These are phyloP conservation scores for Nibea albiflora DNA, from an alignment of 2,113 vertebrate species.

Conservation along the genomic window DNA sequence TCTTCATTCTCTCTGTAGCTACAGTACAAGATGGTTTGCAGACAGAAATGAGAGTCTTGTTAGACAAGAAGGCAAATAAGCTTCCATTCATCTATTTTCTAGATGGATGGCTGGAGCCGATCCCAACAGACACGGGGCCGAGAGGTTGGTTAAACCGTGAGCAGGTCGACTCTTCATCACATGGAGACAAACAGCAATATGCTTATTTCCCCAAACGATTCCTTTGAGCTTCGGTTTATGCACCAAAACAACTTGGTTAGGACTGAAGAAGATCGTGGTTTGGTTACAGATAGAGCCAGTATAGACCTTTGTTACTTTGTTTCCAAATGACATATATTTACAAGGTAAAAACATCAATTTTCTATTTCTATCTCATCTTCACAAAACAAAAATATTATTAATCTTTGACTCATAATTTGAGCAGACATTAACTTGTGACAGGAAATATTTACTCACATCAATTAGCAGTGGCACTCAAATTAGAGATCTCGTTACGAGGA, in stretches of 20 bases:
- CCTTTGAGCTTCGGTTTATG: too few species aligned
- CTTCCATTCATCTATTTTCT: too few species aligned
- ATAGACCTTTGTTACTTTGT: not conserved
- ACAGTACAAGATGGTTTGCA: not conserved
- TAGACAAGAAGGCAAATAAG: too few species aligned
- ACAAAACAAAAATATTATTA: not conserved
- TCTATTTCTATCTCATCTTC: not conserved
- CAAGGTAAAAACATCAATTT: not conserved
- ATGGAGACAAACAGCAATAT: too few species aligned
- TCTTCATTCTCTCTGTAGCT: not conserved
- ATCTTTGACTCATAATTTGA: constrained; percentile 10
- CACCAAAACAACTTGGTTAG: not conserved
- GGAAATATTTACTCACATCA: constrained; percentile 11
- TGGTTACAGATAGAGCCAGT: too few species aligned
- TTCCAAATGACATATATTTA: not conserved
- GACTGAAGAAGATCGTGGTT: too few species aligned
- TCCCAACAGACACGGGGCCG: too few species aligned
- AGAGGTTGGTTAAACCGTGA: too few species aligned
- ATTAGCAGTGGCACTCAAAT: constrained; percentile 23
- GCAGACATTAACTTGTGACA: constrained; percentile 2
- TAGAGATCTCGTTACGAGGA: constrained; percentile 26
- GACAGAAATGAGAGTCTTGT: too few species aligned
- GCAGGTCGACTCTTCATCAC: too few species aligned
- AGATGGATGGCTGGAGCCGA: too few species aligned
- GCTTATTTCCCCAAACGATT: too few species aligned